Evolutionary conservation across 2,797 vertebrate genomes (phyloP).

Genomic region (Alauda arvensis): DNA sequence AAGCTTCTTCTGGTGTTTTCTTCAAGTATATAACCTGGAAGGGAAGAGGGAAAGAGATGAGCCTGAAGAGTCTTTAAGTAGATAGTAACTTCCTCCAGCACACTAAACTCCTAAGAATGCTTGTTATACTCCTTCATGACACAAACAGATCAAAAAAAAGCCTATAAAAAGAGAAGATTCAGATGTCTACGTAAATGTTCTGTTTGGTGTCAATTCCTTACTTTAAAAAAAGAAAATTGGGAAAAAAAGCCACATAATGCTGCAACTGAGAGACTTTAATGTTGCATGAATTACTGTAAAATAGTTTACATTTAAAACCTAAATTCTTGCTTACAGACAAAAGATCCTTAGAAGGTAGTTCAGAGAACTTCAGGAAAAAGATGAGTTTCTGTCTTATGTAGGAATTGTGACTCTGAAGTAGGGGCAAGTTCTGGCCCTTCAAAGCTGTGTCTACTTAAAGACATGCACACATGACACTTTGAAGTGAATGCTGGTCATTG

Average conservation of each 20-base stretch:
- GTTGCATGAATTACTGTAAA: not conserved
- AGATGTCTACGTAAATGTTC: not conserved
- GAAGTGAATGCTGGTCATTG: not conserved
- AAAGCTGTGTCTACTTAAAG: not conserved
- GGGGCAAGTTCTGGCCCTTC: not conserved
- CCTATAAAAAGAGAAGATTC: not conserved
- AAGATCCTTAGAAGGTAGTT: not conserved
- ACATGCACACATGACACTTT: not conserved
- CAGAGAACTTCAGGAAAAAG: not conserved
- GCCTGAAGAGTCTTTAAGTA: not conserved
- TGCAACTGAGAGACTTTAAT: not conserved
- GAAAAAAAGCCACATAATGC: not conserved
- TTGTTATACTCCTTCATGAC: not conserved
- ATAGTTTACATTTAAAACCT: not conserved
- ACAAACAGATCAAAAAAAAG: not conserved
- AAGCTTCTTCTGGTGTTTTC: conserved; percentile 93
- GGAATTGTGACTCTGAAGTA: not conserved
- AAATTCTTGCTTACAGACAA: not conserved
- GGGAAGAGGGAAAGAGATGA: not conserved
- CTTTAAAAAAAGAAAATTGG: not conserved
- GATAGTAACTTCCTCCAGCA: not conserved
- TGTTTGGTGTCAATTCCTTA: not conserved
- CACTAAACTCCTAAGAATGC: not conserved
- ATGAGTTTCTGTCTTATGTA: not conserved
- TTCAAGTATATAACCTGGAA: conserved; percentile 92